Evolutionary conservation across 2,113 vertebrate species (phyloP).

Genomic region (Perca schrenkii): DNA sequence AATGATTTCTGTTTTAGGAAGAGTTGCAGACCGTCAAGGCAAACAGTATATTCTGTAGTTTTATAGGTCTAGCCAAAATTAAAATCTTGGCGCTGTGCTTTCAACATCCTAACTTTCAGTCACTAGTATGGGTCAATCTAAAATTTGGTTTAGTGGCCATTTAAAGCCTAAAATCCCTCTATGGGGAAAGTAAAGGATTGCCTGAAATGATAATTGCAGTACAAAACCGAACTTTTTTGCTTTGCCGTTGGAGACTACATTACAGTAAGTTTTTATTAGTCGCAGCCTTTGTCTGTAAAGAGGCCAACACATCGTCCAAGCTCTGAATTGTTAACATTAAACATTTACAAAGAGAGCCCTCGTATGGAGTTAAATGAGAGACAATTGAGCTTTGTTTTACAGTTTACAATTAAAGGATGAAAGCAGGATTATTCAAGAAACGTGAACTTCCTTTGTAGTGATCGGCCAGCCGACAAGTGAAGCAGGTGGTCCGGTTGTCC

Average conservation of each 20-base stretch:
- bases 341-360: background rate
- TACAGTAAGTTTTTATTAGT: background rate
- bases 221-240: background rate
- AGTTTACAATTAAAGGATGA: background rate
- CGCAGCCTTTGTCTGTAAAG: background rate
- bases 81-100: no score
- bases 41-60: no score
- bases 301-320: background rate
- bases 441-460: background rate
- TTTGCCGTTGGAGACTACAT: background rate
- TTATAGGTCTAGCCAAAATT: no score
- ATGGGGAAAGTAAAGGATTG: background rate
- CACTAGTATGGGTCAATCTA: no score
- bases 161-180: background rate
- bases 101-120: background rate
- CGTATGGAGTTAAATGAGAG: background rate
- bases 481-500: constrained; percentile 51
- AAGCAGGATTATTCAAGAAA: background rate
- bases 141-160: background rate
- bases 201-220: background rate
- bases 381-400: background rate
- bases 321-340: constrained; percentile 2
- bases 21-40: no score
- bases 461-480: background rate
- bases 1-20: no score